Percentiles rank a stretch among this genome's conserved stretches.
These are phyloP conservation scores for Ceratoteleas bidentatus DNA, from an alignment of 1,140 invertebrate species.

Conservation along the genomic window DNA sequence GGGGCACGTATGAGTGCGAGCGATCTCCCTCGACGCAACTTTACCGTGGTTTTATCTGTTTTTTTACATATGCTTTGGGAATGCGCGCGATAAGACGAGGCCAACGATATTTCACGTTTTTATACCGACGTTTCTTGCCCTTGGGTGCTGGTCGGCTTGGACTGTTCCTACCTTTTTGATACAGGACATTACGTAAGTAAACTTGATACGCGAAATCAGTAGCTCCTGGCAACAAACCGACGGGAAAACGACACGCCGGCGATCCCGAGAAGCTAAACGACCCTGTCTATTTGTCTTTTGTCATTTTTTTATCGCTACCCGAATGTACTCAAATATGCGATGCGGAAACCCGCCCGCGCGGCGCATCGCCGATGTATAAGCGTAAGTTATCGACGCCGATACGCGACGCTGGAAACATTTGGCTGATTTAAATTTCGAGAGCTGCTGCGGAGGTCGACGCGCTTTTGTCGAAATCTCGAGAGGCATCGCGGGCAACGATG, in stretches of 20 bases:
- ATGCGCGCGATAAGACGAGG: constrained; percentile 73
- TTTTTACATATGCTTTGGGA: constrained; percentile 75
- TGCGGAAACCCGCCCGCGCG: no score
- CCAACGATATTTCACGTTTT: constrained; percentile 77
- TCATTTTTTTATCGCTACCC: constrained; percentile 21
- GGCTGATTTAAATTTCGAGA: not conserved
- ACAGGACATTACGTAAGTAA: constrained; percentile 66
- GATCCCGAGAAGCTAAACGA: constrained; percentile 22
- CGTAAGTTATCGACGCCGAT: not conserved
- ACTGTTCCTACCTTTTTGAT: constrained; percentile 41
- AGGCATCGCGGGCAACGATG: constrained; percentile 75
- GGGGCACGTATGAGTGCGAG: constrained; percentile 60
- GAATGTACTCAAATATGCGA: not conserved
- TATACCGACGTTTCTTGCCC: constrained; percentile 72
- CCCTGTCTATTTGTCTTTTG: not conserved
- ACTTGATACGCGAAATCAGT: constrained; percentile 74
- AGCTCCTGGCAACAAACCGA: constrained; percentile 65
- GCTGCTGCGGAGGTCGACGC: constrained; percentile 1
- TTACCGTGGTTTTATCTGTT: constrained; percentile 75
- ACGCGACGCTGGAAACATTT: not conserved
- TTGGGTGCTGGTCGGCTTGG: constrained; percentile 72
- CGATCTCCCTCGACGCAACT: constrained; percentile 74
- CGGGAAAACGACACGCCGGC: constrained; percentile 9
- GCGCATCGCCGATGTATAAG: no score
- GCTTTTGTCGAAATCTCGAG: constrained; percentile 68